Conservation (phyloP, 2,113 vertebrate species). For the Desmodus rotundus region DNA sequence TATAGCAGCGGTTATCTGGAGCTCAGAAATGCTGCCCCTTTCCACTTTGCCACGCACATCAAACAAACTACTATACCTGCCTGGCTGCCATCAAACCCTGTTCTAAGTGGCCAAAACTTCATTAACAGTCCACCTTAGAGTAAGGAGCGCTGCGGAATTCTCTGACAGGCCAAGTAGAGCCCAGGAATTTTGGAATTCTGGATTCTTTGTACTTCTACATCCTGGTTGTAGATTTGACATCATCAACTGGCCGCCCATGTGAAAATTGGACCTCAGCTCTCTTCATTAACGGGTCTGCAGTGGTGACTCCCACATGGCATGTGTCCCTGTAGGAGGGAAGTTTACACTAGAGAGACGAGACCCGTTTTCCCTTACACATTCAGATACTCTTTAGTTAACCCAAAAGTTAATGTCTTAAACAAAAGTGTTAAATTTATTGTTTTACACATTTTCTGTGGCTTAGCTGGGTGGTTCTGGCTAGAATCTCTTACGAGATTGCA, state of each 20-base stretch:
- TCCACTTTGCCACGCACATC: not conserved
- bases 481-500: not conserved
- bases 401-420: not conserved
- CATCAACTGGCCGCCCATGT: not conserved
- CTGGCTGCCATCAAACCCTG: rapidly evolving
- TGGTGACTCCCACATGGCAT: rapidly evolving
- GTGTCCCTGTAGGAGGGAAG: not conserved
- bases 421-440: not conserved
- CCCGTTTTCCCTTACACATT: not conserved
- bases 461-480: not conserved
- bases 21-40: not conserved
- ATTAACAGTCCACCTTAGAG: not conserved
- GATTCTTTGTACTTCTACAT: not conserved
- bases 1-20: not conserved
- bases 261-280: not conserved
- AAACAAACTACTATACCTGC: too few species aligned
- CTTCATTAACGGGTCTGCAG: not conserved
- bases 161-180: not conserved
- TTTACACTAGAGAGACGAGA: too few species aligned
- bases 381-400: not conserved
- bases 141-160: not conserved
- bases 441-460: not conserved
- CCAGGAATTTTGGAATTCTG: not conserved
- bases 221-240: not conserved
- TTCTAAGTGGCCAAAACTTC: not conserved